Conservation (phyloP, 2,113 vertebrate genomes). For the Circaetus gallicus region DNA sequence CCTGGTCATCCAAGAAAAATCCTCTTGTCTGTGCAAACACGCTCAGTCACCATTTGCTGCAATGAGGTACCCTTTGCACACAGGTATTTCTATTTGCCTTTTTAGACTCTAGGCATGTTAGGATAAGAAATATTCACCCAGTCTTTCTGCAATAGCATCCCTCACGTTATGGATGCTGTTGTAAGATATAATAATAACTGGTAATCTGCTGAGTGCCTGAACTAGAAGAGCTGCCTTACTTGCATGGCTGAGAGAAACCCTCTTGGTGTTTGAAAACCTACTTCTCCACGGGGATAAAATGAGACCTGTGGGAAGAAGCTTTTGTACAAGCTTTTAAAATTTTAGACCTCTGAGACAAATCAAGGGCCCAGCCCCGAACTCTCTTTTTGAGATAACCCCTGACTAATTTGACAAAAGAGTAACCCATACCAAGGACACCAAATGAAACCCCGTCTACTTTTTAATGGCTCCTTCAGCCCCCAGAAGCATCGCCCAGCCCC, state of each 20-base stretch:
- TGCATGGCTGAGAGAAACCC: neutral
- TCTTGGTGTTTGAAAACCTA: neutral
- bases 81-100: neutral
- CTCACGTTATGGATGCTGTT: neutral
- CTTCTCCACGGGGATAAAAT: neutral
- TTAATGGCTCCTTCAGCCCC: neutral
- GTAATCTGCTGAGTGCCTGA: neutral
- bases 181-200: neutral
- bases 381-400: neutral
- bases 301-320: neutral
- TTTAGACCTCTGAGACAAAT: neutral
- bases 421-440: fast-evolving
- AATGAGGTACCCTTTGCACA: fast-evolving
- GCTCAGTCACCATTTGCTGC: neutral
- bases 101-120: neutral
- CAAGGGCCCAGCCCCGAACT: neutral
- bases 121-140: neutral
- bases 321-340: neutral
- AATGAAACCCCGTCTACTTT: neutral
- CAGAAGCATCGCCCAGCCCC: fast-evolving
- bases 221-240: neutral
- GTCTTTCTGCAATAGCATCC: neutral
- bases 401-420: neutral
- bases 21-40: neutral
- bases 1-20: neutral